These are phyloP conservation scores for Centrocercus urophasianus DNA, from an alignment of 2,113 vertebrate genomes.

Conservation along the genomic window DNA sequence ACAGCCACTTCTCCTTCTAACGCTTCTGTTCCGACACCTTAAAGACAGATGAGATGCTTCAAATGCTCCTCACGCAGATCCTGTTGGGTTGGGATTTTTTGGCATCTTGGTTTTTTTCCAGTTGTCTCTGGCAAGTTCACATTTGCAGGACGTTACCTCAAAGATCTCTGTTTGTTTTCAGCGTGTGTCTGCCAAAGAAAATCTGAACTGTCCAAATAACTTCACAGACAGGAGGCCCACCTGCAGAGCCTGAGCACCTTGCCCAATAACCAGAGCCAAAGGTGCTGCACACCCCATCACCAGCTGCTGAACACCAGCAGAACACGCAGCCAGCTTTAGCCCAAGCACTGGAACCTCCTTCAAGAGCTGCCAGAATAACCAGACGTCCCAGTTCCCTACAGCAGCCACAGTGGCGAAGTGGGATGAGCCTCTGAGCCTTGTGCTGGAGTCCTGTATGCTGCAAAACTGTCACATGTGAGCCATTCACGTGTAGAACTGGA, in stretches of 20 bases:
- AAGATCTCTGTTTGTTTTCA: neutral
- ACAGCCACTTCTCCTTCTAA: neutral
- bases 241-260: neutral
- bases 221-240: neutral
- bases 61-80: neutral
- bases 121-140: neutral
- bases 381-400: neutral
- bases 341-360: neutral
- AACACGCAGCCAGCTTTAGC: neutral
- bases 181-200: neutral
- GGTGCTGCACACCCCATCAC: neutral
- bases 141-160: neutral
- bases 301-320: neutral
- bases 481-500: neutral
- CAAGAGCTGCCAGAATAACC: neutral
- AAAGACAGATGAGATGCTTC: rapidly evolving
- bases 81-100: neutral
- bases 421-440: neutral
- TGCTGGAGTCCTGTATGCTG: neutral
- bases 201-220: neutral
- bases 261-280: neutral
- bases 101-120: neutral
- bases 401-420: neutral
- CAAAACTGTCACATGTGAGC: neutral
- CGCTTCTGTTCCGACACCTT: neutral